A percentile compares a stretch with the other conserved stretches of the same genome.
These are phyloP conservation scores for Drosophila picticornis DNA, from an alignment of 2,888 invertebrate genomes.

Conservation along the genomic window DNA sequence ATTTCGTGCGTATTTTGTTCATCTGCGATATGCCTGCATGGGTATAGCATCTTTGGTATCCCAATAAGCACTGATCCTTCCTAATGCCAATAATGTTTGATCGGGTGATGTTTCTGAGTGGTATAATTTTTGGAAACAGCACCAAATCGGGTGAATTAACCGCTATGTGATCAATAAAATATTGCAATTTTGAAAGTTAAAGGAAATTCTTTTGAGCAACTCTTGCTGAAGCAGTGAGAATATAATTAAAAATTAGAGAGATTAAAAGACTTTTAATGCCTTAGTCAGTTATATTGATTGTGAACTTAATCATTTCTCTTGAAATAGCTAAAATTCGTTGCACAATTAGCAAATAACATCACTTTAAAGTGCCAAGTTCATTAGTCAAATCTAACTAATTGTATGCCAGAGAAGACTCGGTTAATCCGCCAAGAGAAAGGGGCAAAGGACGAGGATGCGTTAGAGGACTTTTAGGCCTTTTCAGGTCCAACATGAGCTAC, in stretches of 20 bases:
- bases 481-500: conserved; percentile 27
- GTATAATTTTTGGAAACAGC: background rate
- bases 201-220: background rate
- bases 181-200: background rate
- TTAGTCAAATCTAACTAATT: conserved; percentile 56
- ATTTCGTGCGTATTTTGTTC: background rate
- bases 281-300: background rate
- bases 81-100: background rate
- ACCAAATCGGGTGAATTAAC: background rate
- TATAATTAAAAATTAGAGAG: background rate
- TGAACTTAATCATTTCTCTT: background rate
- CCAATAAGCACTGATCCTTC: background rate
- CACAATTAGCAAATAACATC: background rate
- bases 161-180: background rate
- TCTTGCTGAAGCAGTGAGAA: background rate
- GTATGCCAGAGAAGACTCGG: conserved; percentile 9
- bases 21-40: background rate
- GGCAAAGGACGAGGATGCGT: background rate
- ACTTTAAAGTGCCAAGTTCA: conserved; percentile 29
- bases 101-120: background rate
- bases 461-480: conserved; percentile 26
- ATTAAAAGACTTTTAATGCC: background rate
- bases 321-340: background rate
- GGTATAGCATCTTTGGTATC: background rate
- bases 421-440: conserved; percentile 26